These are phyloP conservation scores for Scaptomyza hsui DNA, from an alignment of 1,140 invertebrate species.

Conservation along the genomic window DNA sequence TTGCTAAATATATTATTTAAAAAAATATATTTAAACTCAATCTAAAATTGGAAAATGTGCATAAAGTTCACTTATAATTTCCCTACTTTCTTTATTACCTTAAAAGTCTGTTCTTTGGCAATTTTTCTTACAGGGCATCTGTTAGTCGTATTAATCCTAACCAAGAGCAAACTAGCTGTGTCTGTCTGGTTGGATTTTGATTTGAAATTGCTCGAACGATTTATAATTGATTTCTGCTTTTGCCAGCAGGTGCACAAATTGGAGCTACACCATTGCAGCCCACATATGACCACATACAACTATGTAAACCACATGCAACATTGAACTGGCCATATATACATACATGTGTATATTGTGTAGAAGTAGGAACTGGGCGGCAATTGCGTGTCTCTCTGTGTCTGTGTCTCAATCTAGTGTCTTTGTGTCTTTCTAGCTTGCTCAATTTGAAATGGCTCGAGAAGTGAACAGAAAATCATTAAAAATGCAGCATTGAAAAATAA, in stretches of 20 bases:
- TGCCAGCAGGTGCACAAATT: conserved; percentile 67
- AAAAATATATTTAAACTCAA: no score
- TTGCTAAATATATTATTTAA: no score
- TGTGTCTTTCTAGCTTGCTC: conserved; percentile 35
- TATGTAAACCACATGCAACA: conserved; percentile 16
- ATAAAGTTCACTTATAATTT: no score
- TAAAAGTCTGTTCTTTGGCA: no score
- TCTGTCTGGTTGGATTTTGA: conserved; percentile 26
- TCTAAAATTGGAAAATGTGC: no score
- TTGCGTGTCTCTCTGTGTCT: conserved; percentile 34
- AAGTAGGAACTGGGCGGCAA: conserved; percentile 33
- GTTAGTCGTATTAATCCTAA: not conserved
- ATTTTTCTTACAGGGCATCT: conserved; percentile 2
- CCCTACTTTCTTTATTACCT: no score
- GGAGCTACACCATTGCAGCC: conserved; percentile 32
- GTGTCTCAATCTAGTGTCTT: conserved; percentile 1
- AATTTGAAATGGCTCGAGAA: conserved; percentile 39
- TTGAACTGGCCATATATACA: not conserved
- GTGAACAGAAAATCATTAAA: conserved; percentile 63
- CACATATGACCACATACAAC: conserved; percentile 25
- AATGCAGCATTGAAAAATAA: conserved; percentile 71
- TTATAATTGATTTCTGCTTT: conserved; percentile 66
- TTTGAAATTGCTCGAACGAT: conserved; percentile 41
- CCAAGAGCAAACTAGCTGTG: not conserved
- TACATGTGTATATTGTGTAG: no score